Evolutionary conservation across 2,113 vertebrate species (phyloP).

Genomic region (Corydoras maculifer): DNA sequence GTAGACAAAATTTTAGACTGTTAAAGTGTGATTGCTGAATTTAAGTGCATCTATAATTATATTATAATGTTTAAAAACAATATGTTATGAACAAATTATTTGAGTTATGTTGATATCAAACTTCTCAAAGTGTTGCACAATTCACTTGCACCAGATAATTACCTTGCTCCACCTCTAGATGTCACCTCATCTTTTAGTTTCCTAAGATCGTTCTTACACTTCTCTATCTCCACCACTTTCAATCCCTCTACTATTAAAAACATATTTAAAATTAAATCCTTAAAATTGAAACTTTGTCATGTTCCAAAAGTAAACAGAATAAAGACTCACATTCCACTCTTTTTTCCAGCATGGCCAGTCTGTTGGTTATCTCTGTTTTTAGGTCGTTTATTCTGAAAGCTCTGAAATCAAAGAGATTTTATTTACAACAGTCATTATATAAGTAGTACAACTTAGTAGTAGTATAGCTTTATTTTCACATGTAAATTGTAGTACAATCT

Average conservation of each 20-base stretch:
- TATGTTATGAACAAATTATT: too few species aligned
- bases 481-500: too few species aligned
- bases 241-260: conserved; percentile 84
- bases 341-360: conserved; percentile 86
- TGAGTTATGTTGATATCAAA: too few species aligned
- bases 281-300: too few species aligned
- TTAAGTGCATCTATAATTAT: too few species aligned
- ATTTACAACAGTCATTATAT: background rate
- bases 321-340: conserved; percentile 80
- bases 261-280: background rate
- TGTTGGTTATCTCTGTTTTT: conserved; percentile 83
- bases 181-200: conserved; percentile 89
- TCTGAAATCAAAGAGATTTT: conserved; percentile 52
- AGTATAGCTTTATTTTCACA: too few species aligned
- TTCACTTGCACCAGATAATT: background rate
- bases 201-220: conserved; percentile 91
- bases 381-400: conserved; percentile 87
- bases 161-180: conserved; percentile 79
- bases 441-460: too few species aligned
- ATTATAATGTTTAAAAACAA: too few species aligned
- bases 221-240: conserved; percentile 93
- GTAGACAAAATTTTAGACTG: too few species aligned
- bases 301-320: background rate
- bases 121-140: too few species aligned
- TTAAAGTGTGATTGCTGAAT: too few species aligned